Evolutionary conservation across 1,140 invertebrate genomes (phyloP), one percentile per base, ranked within the genome.

Genomic region (Scaptomyza hsui): DNA sequence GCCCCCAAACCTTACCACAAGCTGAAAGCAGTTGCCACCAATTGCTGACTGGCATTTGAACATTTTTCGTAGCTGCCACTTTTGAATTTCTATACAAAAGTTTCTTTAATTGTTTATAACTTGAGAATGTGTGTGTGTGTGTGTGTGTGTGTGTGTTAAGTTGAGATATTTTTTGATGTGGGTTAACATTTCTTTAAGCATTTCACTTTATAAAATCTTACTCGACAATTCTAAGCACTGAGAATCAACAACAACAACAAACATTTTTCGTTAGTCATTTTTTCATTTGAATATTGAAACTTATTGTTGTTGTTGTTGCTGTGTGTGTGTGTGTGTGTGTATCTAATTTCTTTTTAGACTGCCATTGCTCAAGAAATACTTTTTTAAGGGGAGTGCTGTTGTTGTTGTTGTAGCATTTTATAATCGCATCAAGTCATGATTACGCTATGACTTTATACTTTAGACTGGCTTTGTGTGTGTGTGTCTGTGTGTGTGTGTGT

Each of bases 401-500:
- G 26, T 29, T 79, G 72, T 78, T 59, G 56, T 63, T 65, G 45
- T 53, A 63, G 71, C 56, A 72, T 75, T 86, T 83, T 88, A 78
- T 88, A 88, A 88, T 88, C 82, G 82, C 83, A 88, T 88, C 82
- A 88, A 88, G 82, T 88, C 82, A 88, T 88, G 82, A 88, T 89
- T 88, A 82, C 68, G 68, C 78, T 81, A 83, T 70, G 75, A 83
- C 71, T 83, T 78, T 64, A 55, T 63, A 29, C 60, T 55, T 48
- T 59, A 39, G 72, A 70, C 63, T 64, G 48, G 55, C 4, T 37
- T 4, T 69, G 45, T 47, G 10, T 62, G 37, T 63, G 5, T 62
- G 45, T 73, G 37, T 68, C 16, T 69, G 59, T 56, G 35, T 60
- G 59, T 71, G 51, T 60, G 16, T 62, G 16, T 67, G 15, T 75